Evolutionary conservation across 2,888 invertebrate genomes (phyloP), one percentile per base, ranked within the genome.

Genomic region (Priocnemis perturbator): DNA sequence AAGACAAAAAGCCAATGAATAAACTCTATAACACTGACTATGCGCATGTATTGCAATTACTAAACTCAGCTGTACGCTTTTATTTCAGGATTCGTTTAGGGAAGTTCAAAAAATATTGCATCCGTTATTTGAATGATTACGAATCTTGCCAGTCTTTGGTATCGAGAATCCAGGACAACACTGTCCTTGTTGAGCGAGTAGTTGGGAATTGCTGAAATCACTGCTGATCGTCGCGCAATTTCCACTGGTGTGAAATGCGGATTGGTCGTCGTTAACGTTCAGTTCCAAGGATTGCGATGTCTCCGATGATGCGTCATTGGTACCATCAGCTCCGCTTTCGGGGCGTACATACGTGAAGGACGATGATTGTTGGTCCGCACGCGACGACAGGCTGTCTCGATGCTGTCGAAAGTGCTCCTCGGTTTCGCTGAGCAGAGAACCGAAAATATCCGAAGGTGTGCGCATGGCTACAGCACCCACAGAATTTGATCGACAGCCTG

Each of bases 401-500:
- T 92, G 92, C 9, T 89, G 88, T 68, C 91, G 90, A 21, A 91
- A 81, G 86, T 93, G 90, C 83, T 92, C 87, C 88, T 92, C 88
- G 67, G 93, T 87, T 89, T 93, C 91, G 68, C 90, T 88, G 23
- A 94, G 87, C 5, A 92, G 86, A 0, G 91, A 91, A 37, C 92
- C 91, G 86, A 92, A 89, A 82, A 93, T 88, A 87, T 94, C 89
- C 84, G 93, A 76, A 9, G 78, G 73, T 52, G 79, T 83, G 60
- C 90, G 90, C 4, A 71, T 67, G 15, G 83, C 78, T 30, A 91
- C 91, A 44, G 92, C 91, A 0, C 92, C 89, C 81, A 93, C 92
- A 0, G 95, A 95, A 85, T 95, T 94, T 0, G 95, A 95, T 77
- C 95, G 91, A 0, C 93, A 91, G 79, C 93, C 95, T 91, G 55